Evolutionary conservation across 2,888 invertebrate species (phyloP), one percentile per base, ranked within the genome.

Genomic region (Epinotia bilunana): DNA sequence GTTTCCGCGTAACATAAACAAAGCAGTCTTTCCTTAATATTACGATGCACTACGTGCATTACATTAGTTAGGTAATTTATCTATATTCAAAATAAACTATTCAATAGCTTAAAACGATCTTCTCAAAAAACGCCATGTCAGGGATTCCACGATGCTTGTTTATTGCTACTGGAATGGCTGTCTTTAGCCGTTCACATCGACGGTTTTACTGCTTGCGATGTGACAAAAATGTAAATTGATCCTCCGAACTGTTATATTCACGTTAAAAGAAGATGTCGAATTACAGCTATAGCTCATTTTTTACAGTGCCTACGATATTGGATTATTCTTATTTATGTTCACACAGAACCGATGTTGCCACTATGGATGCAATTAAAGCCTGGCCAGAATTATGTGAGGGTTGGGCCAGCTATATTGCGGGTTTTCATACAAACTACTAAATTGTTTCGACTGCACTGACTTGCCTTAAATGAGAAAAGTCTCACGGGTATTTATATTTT

Each of bases 161-260:
- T 90, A 90, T 87, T 85, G 87, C 87, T 82, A 79, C 83, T 83
- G 81, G 84, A 88, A 90, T 86, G 84, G 85, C 86, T 85, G 84
- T 85, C 87, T 87, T 83, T 81, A 85, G 86, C 83, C 86, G 83
- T 88, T 89, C 86, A 89, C 86, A 88, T 86, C 80, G 83, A 80
- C 84, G 85, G 83, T 84, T 90, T 90, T 91, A 90, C 88, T 84
- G 85, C 85, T 86, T 85, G 86, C 87, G 89, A 90, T 90, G 88
- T 88, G 88, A 87, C 87, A 85, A 86, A 89, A 88, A 90, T 90
- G 88, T 88, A 86, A 89, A 88, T 87, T 83, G 79, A 78, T 76
- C 81, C 83, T 85, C 83, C 82, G 46, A 62, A 23, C 64, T 33
- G 67, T 73, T 57, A 33, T 62, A 65, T 65, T 61, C 13, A 72